Percentiles rank a stretch among this genome's conserved stretches.
Conservation (phyloP, 2,888 invertebrate genomes). For the Aradus depressus region DNA sequence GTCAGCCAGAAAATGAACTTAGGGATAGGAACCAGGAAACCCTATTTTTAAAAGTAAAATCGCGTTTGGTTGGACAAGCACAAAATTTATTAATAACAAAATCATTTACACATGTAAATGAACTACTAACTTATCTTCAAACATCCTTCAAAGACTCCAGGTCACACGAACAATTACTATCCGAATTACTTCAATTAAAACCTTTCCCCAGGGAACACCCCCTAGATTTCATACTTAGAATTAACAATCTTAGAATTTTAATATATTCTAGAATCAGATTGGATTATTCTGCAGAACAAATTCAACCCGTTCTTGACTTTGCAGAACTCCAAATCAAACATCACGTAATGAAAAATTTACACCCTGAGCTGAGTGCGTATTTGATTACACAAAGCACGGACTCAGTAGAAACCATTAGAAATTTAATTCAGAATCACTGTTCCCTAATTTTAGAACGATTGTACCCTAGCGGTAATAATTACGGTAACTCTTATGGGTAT, state of each 20-base stretch:
- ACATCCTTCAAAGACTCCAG: background rate
- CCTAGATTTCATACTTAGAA: background rate
- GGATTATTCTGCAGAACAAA: no score
- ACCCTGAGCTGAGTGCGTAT: conserved; percentile 1
- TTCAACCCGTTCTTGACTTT: background rate
- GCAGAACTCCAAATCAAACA: background rate
- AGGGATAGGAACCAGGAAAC: background rate
- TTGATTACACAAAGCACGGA: background rate
- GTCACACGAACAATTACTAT: background rate
- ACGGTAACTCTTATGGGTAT: no score
- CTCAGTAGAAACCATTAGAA: background rate
- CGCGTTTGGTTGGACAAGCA: background rate
- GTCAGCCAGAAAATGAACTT: background rate
- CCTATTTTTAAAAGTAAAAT: background rate
- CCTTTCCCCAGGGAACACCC: background rate
- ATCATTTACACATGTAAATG: background rate
- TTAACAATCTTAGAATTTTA: background rate
- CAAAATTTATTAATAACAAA: background rate
- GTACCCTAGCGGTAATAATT: background rate
- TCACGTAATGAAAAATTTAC: background rate
- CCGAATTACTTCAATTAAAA: background rate
- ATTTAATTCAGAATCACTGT: background rate
- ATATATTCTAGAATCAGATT: background rate
- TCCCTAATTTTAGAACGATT: background rate
- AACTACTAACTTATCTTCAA: background rate